A percentile compares a stretch with the other conserved stretches of the same genome.
Conservation (phyloP, 1,140 invertebrate species). For the Carposina sasakii region DNA sequence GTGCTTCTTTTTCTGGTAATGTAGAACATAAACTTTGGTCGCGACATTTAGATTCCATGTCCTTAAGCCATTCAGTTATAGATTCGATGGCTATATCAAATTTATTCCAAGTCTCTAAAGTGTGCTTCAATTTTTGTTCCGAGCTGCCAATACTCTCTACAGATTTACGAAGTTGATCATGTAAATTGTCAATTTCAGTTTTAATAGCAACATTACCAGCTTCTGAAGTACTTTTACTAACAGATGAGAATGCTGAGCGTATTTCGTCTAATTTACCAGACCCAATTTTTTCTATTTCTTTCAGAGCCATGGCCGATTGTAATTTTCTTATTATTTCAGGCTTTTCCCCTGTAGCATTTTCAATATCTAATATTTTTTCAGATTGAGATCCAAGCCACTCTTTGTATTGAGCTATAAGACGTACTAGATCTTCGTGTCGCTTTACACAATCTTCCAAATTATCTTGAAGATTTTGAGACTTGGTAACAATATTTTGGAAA, state of each 20-base stretch:
- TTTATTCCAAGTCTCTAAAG: conserved; percentile 87
- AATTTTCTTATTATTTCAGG: conserved; percentile 84
- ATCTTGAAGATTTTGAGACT: conserved; percentile 88
- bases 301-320: conserved; percentile 78
- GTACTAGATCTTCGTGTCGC: conserved; percentile 86
- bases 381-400: conserved; percentile 86
- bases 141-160: conserved; percentile 77
- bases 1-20: conserved; percentile 84
- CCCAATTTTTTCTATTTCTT: conserved; percentile 80
- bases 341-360: conserved; percentile 87
- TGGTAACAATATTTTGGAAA: conserved; percentile 90
- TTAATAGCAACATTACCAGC: conserved; percentile 82
- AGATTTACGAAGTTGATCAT: conserved; percentile 77
- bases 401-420: conserved; percentile 80
- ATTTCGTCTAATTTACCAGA: conserved; percentile 81
- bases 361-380: conserved; percentile 83
- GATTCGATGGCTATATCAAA: conserved; percentile 88
- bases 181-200: conserved; percentile 82
- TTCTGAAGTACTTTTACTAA: conserved; percentile 87
- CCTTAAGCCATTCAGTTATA: conserved; percentile 88
- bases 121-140: conserved; percentile 80
- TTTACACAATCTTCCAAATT: conserved; percentile 90
- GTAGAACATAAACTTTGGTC: conserved; percentile 88
- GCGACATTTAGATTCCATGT: conserved; percentile 86
- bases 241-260: conserved; percentile 77